phyloP scores from a whole-genome alignment of 92 coral and sea anemone species.

The Zoanthus sansibaricus region DNA sequence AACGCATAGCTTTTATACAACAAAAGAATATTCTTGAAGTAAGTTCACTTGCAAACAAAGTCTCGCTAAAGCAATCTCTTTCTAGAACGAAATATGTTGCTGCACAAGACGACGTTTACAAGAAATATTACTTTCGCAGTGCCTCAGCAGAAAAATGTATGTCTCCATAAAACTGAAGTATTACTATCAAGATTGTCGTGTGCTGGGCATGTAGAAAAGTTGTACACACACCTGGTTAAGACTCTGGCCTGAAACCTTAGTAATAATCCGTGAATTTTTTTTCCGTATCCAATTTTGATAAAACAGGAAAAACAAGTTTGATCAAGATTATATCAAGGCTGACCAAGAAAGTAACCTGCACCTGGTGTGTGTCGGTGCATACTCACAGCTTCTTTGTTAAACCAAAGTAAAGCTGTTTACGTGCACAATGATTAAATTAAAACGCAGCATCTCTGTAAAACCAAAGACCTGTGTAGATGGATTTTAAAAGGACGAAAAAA shows the following conservation, averaged over 20 bases:
- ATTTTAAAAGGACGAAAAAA: conserved; percentile 6
- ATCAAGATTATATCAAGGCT: neutral
- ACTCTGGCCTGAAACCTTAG: neutral
- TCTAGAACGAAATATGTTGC: conserved; percentile 33
- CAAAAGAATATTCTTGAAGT: conserved; percentile 17
- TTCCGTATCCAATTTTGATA: neutral
- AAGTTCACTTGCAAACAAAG: conserved; percentile 1
- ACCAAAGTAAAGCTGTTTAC: conserved; percentile 26
- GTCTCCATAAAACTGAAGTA: conserved; percentile 10
- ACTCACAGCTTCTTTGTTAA: conserved; percentile 30
- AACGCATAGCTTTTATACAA: conserved; percentile 1
- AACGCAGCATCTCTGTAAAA: conserved; percentile 9
- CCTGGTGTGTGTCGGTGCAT: conserved; percentile 7
- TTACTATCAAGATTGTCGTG: neutral
- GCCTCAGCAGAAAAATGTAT: neutral
- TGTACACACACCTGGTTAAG: neutral
- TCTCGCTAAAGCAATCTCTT: conserved; percentile 29
- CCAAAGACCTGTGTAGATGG: conserved; percentile 43
- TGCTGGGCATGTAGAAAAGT: neutral
- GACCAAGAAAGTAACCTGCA: neutral
- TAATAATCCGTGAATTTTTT: no score
- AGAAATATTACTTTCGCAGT: neutral
- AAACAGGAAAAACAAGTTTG: neutral
- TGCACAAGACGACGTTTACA: conserved; percentile 9
- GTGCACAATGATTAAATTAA: neutral